Evolutionary conservation across 2,888 invertebrate species (phyloP).

Genomic region (Lamellibrachia columna): DNA sequence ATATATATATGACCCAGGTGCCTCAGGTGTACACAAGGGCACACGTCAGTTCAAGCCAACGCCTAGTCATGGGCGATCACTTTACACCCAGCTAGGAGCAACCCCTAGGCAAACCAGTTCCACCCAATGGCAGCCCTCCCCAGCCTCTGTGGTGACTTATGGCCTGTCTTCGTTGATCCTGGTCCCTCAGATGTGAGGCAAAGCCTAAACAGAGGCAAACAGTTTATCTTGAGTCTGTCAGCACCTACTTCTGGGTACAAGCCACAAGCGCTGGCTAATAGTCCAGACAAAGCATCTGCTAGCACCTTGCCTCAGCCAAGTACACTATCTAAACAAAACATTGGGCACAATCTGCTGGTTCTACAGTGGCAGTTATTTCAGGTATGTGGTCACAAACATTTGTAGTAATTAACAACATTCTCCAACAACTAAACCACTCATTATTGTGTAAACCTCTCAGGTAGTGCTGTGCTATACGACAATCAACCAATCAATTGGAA

Average conservation of each 20-base stretch:
- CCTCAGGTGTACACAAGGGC: too few species aligned
- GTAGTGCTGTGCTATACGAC: neutral
- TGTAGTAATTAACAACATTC: neutral
- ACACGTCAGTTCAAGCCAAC: too few species aligned
- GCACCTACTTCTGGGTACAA: neutral
- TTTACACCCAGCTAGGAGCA: neutral
- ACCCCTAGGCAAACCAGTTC: neutral
- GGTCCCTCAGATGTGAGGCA: neutral
- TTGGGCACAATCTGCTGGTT: neutral
- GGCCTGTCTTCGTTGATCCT: neutral
- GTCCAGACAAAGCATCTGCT: neutral
- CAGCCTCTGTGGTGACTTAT: neutral
- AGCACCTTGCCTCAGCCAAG: neutral
- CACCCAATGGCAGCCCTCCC: neutral
- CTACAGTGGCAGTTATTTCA: neutral
- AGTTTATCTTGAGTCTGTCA: conserved; percentile 16
- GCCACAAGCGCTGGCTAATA: neutral
- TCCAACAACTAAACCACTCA: neutral
- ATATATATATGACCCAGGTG: too few species aligned
- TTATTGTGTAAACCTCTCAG: neutral
- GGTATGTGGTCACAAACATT: neutral
- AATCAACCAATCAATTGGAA: neutral
- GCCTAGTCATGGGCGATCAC: neutral
- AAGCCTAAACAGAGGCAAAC: conserved; percentile 6
- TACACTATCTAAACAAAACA: neutral